Conservation (phyloP, 2,113 vertebrate species). For the Nothocercus nigrocapillus region DNA sequence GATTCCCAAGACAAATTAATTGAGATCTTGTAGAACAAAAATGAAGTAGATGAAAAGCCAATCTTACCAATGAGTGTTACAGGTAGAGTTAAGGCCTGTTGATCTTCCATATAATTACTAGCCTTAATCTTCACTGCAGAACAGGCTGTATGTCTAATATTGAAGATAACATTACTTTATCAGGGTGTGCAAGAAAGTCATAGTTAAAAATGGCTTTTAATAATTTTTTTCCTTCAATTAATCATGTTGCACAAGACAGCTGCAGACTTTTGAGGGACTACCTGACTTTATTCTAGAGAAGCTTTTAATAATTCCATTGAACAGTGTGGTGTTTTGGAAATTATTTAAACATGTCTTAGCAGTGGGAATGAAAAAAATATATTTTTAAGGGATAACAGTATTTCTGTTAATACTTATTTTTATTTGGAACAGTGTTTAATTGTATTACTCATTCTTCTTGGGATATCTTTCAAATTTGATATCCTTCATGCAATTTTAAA, state of each 20-base stretch:
- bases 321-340: not conserved
- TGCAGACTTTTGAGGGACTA: fast-evolving
- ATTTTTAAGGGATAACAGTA: not conserved
- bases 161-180: not conserved
- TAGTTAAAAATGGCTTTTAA: not conserved
- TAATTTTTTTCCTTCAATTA: not conserved
- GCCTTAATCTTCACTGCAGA: not conserved
- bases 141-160: not conserved
- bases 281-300: not conserved
- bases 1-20: not conserved
- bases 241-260: not conserved
- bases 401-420: not conserved
- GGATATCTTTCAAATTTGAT: not conserved
- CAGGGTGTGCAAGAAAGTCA: not conserved
- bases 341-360: not conserved
- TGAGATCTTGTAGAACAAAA: not conserved
- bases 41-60: not conserved
- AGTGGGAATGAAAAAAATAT: not conserved
- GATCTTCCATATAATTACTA: not conserved
- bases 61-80: not conserved
- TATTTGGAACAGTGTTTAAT: not conserved
- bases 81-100: not conserved
- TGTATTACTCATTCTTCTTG: not conserved
- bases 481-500: not conserved
- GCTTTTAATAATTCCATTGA: not conserved